phyloP scores from a whole-genome alignment of 2,888 invertebrate species.

The Drosophila robusta region DNA sequence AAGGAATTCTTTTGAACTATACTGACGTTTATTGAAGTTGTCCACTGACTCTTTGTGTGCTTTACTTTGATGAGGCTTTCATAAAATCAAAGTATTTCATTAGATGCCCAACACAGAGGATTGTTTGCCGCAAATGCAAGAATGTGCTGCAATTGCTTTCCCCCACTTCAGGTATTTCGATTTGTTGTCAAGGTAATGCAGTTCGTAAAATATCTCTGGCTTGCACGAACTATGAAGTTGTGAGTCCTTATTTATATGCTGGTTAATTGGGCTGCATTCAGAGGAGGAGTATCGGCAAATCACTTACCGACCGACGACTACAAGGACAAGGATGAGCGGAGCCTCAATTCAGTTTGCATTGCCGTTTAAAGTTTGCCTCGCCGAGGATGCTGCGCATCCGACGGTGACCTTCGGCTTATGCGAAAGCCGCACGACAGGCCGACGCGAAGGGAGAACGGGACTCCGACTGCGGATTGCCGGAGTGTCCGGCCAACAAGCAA shows the following conservation, averaged over 20 bases:
- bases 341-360: constrained; percentile 49
- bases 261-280: constrained; percentile 23
- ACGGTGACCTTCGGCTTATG: constrained; percentile 50
- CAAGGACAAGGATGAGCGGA: background rate
- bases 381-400: constrained; percentile 20
- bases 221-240: constrained; percentile 5
- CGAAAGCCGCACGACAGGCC: constrained; percentile 2
- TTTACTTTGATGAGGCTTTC: background rate
- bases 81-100: constrained; percentile 27
- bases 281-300: background rate
- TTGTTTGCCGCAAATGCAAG: background rate
- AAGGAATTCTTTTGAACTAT: background rate
- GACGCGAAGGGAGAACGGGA: background rate
- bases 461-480: constrained; percentile 15
- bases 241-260: constrained; percentile 17
- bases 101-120: constrained; percentile 18
- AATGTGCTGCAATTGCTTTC: constrained; percentile 6
- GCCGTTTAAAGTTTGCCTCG: constrained; percentile 34
- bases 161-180: constrained; percentile 26
- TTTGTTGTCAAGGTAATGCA: constrained; percentile 42
- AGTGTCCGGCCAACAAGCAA: constrained; percentile 14
- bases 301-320: constrained; percentile 5
- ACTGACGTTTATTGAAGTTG: background rate
- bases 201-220: constrained; percentile 1
- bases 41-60: background rate